Evolutionary conservation across 2,113 vertebrate species (phyloP), one percentile per base, ranked within the genome.

Genomic region (Microcebus tavaratra): DNA sequence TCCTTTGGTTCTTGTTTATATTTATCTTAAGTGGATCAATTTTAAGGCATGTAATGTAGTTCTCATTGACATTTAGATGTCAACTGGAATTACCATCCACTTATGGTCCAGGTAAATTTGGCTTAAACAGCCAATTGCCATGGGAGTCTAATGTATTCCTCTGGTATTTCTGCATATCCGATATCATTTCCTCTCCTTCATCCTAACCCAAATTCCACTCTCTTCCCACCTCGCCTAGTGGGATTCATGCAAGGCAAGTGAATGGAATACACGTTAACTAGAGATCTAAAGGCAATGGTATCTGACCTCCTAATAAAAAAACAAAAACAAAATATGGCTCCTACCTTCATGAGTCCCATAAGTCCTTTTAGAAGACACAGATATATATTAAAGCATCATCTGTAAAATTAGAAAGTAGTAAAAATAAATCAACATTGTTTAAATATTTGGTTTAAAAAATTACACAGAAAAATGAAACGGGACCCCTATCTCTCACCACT

Each of bases 21-120:
- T 85, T 72, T 81, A 59, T 31, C 45, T 55, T 89, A 63, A 57
- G 61, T 76, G 34, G 20, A 67, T 91, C n/a, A 93, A 25, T 93
- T 90, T 92, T 72, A 89, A 89, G 55, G 14, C 29, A 79, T 50
- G n/a, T 45, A 87, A 87, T 25, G 83, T 92, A 92, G 57, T 90
- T 84, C 13, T 88, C 36, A 86, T 73, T 97, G 36, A 87, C 57
- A 65, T 70, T 31, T 73, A 94, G 55, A 95, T 76, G 53, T 80
- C 83, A 91, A 34, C 9, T 68, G 12, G 9, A 96, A 93, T 83
- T 81, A 94, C 36, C n/a, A 20, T 92, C 13, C 14, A 90, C 18
- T 96, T 80, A 67, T 25, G 15, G 6, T 61, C n/a, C 31, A 80
- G 81, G 85, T 53, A 92, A 91, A 89, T 55, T 79, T 94, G 31